Conservation (phyloP, 2,113 vertebrate genomes). For the Pipra filicauda region DNA sequence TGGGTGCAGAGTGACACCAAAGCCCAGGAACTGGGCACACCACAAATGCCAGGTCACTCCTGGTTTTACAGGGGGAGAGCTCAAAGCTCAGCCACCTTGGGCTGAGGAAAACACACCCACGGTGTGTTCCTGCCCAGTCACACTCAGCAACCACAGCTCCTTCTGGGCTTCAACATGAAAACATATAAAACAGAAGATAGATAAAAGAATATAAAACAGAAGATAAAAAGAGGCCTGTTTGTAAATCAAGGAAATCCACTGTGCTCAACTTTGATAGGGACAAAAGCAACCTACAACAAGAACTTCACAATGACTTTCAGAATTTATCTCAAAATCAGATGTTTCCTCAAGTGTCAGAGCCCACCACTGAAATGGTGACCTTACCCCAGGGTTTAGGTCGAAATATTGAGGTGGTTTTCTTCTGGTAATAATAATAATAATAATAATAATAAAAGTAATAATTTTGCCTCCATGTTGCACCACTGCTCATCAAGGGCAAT, state of each 20-base stretch:
- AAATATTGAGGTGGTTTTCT: not conserved
- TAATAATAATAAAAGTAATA: not conserved
- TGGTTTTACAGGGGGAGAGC: not conserved
- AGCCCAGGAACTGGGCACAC: no score
- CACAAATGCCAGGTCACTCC: not conserved
- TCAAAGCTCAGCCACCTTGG: no score
- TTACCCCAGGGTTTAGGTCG: not conserved
- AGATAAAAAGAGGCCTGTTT: not conserved
- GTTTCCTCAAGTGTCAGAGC: not conserved
- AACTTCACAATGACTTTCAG: not conserved
- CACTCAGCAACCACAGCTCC: not conserved
- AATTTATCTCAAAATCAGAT: not conserved
- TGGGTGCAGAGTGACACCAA: not conserved
- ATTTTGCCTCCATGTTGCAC: not conserved
- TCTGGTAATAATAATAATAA: not conserved
- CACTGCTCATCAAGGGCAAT: not conserved
- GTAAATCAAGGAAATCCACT: not conserved
- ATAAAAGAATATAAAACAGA: not conserved
- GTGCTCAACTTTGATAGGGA: not conserved
- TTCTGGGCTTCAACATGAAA: not conserved
- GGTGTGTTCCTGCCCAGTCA: not conserved
- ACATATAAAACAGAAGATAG: not conserved
- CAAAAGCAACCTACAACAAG: not conserved
- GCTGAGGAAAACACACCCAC: not conserved
- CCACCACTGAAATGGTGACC: not conserved